Conservation (phyloP, 1,140 invertebrate species). For the Euglossa dilemma region DNA sequence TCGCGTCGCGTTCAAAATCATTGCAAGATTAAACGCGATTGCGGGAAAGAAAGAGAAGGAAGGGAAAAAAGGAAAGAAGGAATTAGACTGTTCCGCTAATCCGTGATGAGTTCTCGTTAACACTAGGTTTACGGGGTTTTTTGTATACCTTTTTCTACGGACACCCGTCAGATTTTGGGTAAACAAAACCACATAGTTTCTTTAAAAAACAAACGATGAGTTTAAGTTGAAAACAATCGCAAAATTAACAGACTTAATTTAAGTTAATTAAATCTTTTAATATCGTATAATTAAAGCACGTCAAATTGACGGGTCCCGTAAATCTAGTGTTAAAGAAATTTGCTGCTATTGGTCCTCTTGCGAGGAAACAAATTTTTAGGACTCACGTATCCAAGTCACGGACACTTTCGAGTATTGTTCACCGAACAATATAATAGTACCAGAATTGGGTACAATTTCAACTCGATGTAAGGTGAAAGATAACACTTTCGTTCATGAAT, state of each 20-base stretch:
- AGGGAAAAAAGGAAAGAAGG: neutral
- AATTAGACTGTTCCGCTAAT: neutral
- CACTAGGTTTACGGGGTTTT: too few species aligned
- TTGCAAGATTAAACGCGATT: constrained; percentile 32
- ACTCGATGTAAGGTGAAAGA: neutral
- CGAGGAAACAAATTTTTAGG: neutral
- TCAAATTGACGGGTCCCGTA: too few species aligned
- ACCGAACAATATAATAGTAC: neutral
- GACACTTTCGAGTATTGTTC: neutral
- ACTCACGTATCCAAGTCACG: neutral
- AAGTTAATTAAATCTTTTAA: too few species aligned
- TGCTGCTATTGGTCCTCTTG: neutral
- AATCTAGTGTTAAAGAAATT: too few species aligned
- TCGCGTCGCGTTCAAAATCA: constrained; percentile 43
- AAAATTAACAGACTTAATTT: too few species aligned
- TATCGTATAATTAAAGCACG: too few species aligned
- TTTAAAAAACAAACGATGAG: too few species aligned
- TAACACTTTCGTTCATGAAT: constrained; percentile 14
- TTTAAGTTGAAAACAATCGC: too few species aligned
- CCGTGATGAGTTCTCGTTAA: neutral
- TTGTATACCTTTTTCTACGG: too few species aligned
- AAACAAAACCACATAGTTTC: too few species aligned
- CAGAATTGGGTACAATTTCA: neutral
- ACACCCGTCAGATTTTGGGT: too few species aligned
- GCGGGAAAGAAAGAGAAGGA: constrained; percentile 4